Evolutionary conservation across 2,113 vertebrate species (phyloP), one percentile per base, ranked within the genome.

Genomic region (Dromaius novaehollandiae): DNA sequence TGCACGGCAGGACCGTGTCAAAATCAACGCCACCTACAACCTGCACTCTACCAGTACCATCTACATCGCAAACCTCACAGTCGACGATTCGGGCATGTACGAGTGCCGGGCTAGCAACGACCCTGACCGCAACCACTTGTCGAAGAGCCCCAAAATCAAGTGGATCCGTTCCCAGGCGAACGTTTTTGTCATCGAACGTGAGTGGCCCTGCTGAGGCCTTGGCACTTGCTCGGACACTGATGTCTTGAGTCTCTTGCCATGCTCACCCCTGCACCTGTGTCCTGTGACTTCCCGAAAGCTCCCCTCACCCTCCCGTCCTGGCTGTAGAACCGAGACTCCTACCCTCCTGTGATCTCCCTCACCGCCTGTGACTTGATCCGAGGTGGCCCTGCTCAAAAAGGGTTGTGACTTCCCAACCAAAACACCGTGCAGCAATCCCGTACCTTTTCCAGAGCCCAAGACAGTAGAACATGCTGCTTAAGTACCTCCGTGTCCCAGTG

Each of bases 21-120:
- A 83, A 90, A 98, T 99, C 97, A 99, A 99, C 88, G 97, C 99
- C 97, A 98, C 99, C 87, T 99, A 99, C 96, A 96, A 98, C 96
- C 96, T 96, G 74, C 99, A 99, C 48, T 98, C 98, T 6, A 98
- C 98, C 86, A 99, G 99, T 93, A 97, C 98, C 91, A 97, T 99
- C 96, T 96, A 58, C 97, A 95, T 99, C 96, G 63, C 97, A 32
- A 96, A 98, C 96, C 99, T 99, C 94, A 91, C 93, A 9, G 42
- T 93, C 61, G 97, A 98, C 61, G 99, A 99, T 97, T 97, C 98
- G 0, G 99, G 99, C 96, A 99, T 97, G 7, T 99, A 99, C 0
- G 99, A 99, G 97, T 99, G 99, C 98, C 98, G 99, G 8, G 99
- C 99, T n/a, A 99, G 99, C 98, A 99, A 99, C 93, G 99, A 99